These are phyloP conservation scores for Plutella xylostella DNA, from an alignment of 2,888 invertebrate species.

Conservation along the genomic window DNA sequence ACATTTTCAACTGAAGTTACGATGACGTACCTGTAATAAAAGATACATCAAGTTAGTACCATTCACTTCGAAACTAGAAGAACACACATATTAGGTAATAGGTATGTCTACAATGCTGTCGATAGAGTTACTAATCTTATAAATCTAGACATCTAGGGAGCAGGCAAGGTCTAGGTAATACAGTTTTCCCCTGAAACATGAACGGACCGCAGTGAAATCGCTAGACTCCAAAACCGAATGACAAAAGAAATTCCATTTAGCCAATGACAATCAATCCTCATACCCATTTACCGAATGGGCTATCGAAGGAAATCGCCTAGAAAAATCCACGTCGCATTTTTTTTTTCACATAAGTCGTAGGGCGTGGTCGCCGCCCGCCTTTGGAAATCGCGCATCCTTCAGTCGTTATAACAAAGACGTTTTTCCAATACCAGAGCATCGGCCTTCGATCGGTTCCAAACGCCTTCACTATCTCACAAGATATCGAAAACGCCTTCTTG, in stretches of 20 bases:
- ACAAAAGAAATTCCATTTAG: background rate
- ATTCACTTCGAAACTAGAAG: background rate
- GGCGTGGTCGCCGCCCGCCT: constrained; percentile 61
- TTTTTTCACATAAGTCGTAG: constrained; percentile 58
- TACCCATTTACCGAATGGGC: constrained; percentile 26
- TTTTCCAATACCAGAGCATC: constrained; percentile 60
- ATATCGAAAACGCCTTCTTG: constrained; percentile 68
- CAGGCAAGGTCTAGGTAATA: too few relatives aligned
- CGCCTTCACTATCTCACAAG: constrained; percentile 68
- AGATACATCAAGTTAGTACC: constrained; percentile 19
- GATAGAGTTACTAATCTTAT: too few relatives aligned
- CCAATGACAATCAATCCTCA: constrained; percentile 9
- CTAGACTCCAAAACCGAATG: too few relatives aligned
- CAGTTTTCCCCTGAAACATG: too few relatives aligned
- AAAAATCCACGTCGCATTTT: constrained; percentile 41
- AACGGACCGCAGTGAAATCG: too few relatives aligned
- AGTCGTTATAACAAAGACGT: constrained; percentile 51
- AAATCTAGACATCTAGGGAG: too few relatives aligned
- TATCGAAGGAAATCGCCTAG: constrained; percentile 38
- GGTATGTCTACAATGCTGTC: background rate
- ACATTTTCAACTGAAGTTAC: constrained; percentile 32
- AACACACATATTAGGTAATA: too few relatives aligned
- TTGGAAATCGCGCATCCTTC: constrained; percentile 38
- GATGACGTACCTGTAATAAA: constrained; percentile 44
- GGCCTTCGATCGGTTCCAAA: constrained; percentile 62